These are phyloP conservation scores for Phyllostomus discolor DNA, from an alignment of 2,113 vertebrate species.

Conservation along the genomic window DNA sequence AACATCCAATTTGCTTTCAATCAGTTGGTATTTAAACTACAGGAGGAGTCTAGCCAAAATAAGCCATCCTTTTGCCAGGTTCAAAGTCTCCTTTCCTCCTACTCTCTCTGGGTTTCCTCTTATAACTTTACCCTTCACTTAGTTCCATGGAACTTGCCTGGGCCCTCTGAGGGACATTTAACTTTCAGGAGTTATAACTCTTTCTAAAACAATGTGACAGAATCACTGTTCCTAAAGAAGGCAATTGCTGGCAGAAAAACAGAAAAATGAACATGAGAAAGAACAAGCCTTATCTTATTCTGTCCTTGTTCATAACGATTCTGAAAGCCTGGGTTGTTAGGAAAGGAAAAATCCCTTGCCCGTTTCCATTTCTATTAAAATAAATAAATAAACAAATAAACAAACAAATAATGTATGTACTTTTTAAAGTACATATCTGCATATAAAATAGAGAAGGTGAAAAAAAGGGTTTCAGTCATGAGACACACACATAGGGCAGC, in stretches of 20 bases:
- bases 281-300: not conserved
- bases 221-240: not conserved
- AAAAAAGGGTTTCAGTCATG: too few species aligned
- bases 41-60: slow-evolving; percentile 45
- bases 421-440: not conserved
- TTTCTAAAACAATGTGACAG: slow-evolving; percentile 18
- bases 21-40: slow-evolving; percentile 53
- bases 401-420: not conserved
- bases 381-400: not conserved
- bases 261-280: not conserved
- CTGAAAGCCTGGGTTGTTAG: not conserved
- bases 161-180: not conserved
- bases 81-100: slow-evolving; percentile 7
- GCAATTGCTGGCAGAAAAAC: not conserved
- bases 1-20: slow-evolving; percentile 55
- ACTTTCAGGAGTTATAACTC: not conserved
- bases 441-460: not conserved
- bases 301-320: not conserved
- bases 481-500: too few species aligned
- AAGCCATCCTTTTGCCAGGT: slow-evolving; percentile 14
- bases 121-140: slow-evolving; percentile 30
- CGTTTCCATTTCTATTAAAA: not conserved
- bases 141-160: not conserved
- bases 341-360: not conserved
- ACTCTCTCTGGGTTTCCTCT: slow-evolving; percentile 32